Base-by-base conservation (phyloP, 2,113 vertebrate species). In the Ptyas mucosa region DNA sequence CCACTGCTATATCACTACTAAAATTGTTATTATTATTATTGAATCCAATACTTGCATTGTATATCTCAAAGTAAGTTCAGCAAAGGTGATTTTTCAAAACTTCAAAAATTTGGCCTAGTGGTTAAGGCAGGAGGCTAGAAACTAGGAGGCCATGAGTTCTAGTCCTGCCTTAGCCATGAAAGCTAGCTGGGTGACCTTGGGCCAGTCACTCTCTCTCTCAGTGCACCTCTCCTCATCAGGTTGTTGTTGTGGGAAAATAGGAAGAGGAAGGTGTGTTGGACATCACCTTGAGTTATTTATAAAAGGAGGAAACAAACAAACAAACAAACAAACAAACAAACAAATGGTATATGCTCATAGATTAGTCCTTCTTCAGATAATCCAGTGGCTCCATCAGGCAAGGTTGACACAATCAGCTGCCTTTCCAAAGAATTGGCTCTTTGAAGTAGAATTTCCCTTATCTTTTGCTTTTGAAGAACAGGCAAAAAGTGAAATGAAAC, bases 331-430 rank as follows among this genome's bases (percentile, higher is more conserved):
- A 54, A 18, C 15, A 54, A 18, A 18, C 23, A 54, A 18, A 18
- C 2, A 54, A 54, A 18, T 5, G 51, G 55, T 34, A 69, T 34
- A 75, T 75, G 61, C 61, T 91, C 3, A 0, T 75, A 89, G 96
- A 92, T 87, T 95, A 96, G 95, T 94, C 91, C 91, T 95, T 95
- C 92, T 94, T 58, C 0, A 85, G 88, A 95, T 96, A 94, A 96
- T 93, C 55, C 89, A 92, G 95, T 94, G 95, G 93, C 95, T 96
- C 96, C 92, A 96, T 91, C 93, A 94, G 90, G 55, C 95, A 96
- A 96, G 95, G 95, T 96, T 96, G 94, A 29, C 2, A 55, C 57
- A 55, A 90, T 85, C 91, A 81, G n/a, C 61, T 94, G 92, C 39
- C 90, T 92, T 95, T 96, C 95, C 97, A 95, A 93, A 94, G 94